These are phyloP conservation scores for Numenius phaeopus DNA, from an alignment of 2,797 vertebrate species.

Conservation along the genomic window DNA sequence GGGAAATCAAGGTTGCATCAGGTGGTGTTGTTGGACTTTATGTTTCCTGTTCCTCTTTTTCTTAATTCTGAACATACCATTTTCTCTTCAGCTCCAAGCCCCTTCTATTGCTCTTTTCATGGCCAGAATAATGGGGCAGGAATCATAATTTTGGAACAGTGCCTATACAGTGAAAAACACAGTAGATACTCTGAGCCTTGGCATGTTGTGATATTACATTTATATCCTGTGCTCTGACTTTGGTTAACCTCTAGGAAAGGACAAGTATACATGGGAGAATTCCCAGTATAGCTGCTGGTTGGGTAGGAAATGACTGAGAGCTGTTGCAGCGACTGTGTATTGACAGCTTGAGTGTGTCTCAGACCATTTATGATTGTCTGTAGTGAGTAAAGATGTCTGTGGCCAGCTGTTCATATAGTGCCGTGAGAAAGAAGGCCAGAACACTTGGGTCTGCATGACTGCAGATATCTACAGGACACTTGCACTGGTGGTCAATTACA, in stretches of 20 bases:
- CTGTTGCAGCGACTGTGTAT: neutral
- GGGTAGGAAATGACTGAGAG: neutral
- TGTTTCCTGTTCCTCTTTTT: neutral
- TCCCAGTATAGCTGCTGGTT: neutral
- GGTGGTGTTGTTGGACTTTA: neutral
- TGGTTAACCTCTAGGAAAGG: neutral
- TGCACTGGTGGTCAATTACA: neutral
- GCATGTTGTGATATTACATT: neutral
- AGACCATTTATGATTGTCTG: neutral
- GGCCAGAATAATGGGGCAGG: neutral
- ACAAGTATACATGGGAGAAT: neutral
- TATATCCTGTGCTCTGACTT: neutral
- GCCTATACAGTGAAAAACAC: neutral
- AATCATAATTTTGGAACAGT: neutral
- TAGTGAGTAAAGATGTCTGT: neutral
- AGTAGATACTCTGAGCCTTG: neutral
- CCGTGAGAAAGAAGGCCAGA: neutral
- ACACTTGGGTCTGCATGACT: neutral
- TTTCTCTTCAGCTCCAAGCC: neutral
- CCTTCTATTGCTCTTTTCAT: neutral
- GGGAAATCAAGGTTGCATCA: neutral
- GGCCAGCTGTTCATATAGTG: neutral
- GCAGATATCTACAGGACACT: neutral
- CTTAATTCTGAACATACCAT: neutral
- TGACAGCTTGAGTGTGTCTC: neutral